Conservation (phyloP, 2,113 vertebrate genomes). For the Atlantisia rogersi region DNA sequence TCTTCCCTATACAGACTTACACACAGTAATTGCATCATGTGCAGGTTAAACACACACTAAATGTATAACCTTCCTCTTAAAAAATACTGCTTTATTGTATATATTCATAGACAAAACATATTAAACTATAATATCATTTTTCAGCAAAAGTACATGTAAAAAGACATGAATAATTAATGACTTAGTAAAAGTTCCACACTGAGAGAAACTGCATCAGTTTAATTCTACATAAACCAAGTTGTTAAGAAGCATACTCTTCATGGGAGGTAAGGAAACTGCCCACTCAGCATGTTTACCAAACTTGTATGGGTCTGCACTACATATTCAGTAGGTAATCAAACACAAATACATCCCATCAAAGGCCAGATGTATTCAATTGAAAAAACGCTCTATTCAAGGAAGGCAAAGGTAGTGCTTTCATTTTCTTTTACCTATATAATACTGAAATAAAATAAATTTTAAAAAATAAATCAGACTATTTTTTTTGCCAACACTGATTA, state of each 20-base stretch:
- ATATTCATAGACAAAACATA: not conserved
- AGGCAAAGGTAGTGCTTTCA: not conserved
- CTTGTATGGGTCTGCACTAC: not conserved
- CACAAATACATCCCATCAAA: not conserved
- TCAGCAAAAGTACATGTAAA: not conserved
- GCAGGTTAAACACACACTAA: not conserved
- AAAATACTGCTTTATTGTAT: not conserved
- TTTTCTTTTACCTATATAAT: not conserved
- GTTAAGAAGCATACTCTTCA: not conserved
- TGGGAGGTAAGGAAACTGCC: not conserved
- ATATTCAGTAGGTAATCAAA: conserved; percentile 29
- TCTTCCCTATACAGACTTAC: not conserved
- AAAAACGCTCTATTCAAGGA: not conserved
- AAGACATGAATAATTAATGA: not conserved
- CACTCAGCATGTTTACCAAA: conserved; percentile 17
- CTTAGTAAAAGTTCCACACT: not conserved
- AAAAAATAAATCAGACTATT: not conserved
- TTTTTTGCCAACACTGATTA: not conserved
- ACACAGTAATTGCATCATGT: not conserved
- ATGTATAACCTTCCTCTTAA: not conserved
- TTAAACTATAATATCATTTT: not conserved
- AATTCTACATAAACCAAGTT: not conserved
- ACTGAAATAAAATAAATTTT: not conserved
- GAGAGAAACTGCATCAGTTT: not conserved
- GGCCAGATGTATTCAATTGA: not conserved